phyloP scores from a whole-genome alignment of 2,797 vertebrate species.

The Cirrhinus molitorella region DNA sequence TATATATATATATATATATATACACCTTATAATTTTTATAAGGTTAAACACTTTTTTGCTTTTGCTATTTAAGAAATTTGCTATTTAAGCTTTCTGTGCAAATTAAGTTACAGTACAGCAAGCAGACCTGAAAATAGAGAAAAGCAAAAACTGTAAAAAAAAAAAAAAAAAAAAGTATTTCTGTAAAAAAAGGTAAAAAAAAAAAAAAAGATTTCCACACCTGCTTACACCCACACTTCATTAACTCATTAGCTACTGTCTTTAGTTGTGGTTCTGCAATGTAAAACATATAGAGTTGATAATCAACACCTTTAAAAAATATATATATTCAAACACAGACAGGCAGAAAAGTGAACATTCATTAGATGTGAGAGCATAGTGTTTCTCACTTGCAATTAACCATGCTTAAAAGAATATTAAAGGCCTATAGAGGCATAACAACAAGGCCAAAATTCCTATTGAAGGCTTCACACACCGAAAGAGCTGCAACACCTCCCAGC shows the following conservation, averaged over 20 bases:
- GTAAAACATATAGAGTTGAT: conserved; percentile 58
- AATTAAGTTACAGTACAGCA: not conserved
- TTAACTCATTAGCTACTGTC: conserved; percentile 36
- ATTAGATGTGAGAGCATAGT: conserved; percentile 8
- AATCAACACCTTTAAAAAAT: conserved; percentile 64
- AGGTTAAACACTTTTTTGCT: not conserved
- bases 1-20: too few species aligned
- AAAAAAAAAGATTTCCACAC: too few species aligned
- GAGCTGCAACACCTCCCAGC: conserved; percentile 11
- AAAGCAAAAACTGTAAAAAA: not conserved
- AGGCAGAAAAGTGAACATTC: conserved; percentile 47
- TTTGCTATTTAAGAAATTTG: not conserved
- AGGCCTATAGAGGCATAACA: conserved; percentile 1
- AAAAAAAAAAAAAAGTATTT: too few species aligned
- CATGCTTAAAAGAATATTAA: conserved; percentile 17
- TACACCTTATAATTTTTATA: not conserved
- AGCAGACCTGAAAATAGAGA: not conserved
- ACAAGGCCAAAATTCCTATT: conserved; percentile 16
- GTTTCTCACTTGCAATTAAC: conserved; percentile 46
- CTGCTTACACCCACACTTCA: conserved; percentile 38
- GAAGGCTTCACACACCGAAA: conserved; percentile 22
- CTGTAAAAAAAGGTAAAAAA: too few species aligned
- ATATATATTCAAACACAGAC: conserved; percentile 56
- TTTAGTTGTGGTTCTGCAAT: conserved; percentile 42
- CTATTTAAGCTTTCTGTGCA: not conserved